phyloP scores from a whole-genome alignment of 2,888 invertebrate species.

The Drosophila subsilvestris region DNA sequence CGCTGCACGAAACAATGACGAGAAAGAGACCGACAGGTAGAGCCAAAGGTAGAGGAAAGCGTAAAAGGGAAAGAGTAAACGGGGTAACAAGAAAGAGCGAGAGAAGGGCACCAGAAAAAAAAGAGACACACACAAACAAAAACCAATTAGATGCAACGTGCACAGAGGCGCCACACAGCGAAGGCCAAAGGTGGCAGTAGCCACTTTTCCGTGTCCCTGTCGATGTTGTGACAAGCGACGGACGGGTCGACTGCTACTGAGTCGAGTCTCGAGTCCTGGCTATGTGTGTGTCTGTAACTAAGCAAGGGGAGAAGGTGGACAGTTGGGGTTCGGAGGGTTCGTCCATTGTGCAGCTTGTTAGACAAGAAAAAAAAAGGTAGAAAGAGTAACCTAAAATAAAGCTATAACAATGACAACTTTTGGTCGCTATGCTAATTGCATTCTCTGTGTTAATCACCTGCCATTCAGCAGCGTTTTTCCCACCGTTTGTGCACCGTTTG shows the following conservation, averaged over 20 bases:
- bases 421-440: slow-evolving; percentile 73
- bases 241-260: slow-evolving; percentile 2
- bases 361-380: slow-evolving; percentile 35
- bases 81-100: not conserved
- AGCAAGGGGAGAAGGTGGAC: slow-evolving; percentile 1
- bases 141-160: slow-evolving; percentile 68
- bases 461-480: slow-evolving; percentile 58
- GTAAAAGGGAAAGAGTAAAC: no score
- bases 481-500: not conserved
- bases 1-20: slow-evolving; percentile 71
- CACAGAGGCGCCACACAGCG: slow-evolving; percentile 5
- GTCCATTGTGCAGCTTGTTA: slow-evolving; percentile 72
- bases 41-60: not conserved
- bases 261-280: not conserved
- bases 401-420: slow-evolving; percentile 53
- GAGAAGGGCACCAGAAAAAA: not conserved
- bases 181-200: slow-evolving; percentile 35
- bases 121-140: slow-evolving; percentile 45
- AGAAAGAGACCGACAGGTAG: slow-evolving; percentile 7
- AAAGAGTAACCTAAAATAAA: slow-evolving; percentile 24
- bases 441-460: slow-evolving; percentile 80
- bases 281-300: slow-evolving; percentile 5
- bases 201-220: slow-evolving; percentile 66
- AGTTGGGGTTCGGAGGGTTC: not conserved
- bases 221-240: slow-evolving; percentile 70